Evolutionary conservation across 2,797 vertebrate species (phyloP), one percentile per base, ranked within the genome.

Genomic region (Podargus strigoides): DNA sequence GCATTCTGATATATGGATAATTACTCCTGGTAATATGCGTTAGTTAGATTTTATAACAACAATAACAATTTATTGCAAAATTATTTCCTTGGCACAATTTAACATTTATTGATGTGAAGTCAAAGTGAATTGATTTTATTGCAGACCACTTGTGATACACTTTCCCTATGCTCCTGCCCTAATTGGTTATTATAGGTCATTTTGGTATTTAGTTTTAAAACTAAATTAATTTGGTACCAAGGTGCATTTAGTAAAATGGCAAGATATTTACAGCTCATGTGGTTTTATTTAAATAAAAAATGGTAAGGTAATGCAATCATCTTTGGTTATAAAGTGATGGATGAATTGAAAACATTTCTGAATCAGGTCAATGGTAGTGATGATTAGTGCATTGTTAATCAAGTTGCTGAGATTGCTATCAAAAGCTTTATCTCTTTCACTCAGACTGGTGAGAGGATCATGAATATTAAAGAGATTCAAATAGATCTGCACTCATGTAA

Each of bases 361-460:
- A 98, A 98, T 98, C 98, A 98, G 98, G 98, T 98, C 98, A 98
- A 98, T 98, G 97, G 98, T 97, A 97, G 97, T 96, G 98, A 98
- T 98, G 98, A 98, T 98, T 98, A 98, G 98, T 97, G 97, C 97
- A 98, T 98, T 98, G 98, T 98, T 98, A 98, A 98, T 98, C 98
- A 98, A 97, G 98, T 98, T 98, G 98, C 97, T 98, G 97, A 98
- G 97, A 98, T 98, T 98, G 98, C 98, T 97, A 98, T 98, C 98
- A 98, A 98, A 98, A 97, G 97, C 98, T 97, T 98, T 98, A 98
- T 97, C 97, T 98, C 97, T 97, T 98, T 98, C 97, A 97, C 97
- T 97, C 96, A 97, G 97, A 96, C 97, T 98, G 95, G 98, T 98
- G 97, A 98, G 97, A 97, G 97, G 96, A 97, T 98, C 98, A 98